phyloP scores from a whole-genome alignment of 2,113 vertebrate genomes.

The Ivindomyrus marchei region DNA sequence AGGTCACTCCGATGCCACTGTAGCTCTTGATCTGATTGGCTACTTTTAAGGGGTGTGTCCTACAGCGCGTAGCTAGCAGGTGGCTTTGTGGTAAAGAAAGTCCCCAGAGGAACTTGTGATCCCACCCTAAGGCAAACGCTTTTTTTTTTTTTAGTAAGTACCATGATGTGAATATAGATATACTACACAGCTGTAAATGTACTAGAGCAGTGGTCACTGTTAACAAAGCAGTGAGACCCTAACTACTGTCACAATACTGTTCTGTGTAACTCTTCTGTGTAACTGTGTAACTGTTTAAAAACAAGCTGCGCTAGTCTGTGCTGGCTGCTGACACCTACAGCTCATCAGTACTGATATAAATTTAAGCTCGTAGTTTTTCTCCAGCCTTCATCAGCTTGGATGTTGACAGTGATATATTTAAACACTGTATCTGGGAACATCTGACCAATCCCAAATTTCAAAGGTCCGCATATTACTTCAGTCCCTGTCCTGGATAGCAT shows the following conservation, averaged over 20 bases:
- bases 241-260: neutral
- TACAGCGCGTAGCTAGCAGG: neutral
- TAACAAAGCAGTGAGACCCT: neutral
- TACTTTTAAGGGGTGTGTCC: neutral
- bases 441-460: neutral
- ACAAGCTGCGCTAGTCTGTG: neutral
- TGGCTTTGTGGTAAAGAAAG: neutral
- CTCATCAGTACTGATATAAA: neutral
- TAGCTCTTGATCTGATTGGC: neutral
- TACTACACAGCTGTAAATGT: neutral
- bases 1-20: neutral
- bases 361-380: neutral
- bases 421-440: neutral
- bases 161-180: neutral
- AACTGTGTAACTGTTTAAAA: neutral
- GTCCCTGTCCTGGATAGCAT: neutral
- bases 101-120: neutral
- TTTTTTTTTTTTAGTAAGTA: neutral
- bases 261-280: neutral
- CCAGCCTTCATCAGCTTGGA: neutral
- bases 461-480: neutral
- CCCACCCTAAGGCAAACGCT: neutral
- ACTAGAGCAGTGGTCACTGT: neutral
- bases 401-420: neutral
- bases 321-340: neutral